Percentiles rank a stretch among this genome's conserved stretches.
phyloP scores from a whole-genome alignment of 2,888 invertebrate genomes.

The Pammene aurita region DNA sequence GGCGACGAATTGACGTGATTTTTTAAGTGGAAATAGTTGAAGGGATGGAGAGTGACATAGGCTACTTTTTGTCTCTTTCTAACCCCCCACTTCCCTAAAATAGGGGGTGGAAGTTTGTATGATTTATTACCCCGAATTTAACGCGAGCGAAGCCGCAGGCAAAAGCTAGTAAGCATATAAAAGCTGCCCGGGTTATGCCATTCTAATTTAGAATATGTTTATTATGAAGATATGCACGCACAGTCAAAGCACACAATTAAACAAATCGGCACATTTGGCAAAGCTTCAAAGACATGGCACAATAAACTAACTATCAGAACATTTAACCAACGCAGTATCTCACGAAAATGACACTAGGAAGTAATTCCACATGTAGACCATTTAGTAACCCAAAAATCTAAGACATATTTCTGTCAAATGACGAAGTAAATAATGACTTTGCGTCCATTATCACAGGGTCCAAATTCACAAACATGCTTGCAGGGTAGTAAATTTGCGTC shows the following conservation, averaged over 20 bases:
- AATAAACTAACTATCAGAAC: neutral
- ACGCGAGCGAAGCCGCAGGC: too few relatives aligned
- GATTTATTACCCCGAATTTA: too few relatives aligned
- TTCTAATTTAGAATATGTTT: too few relatives aligned
- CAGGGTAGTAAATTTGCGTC: neutral
- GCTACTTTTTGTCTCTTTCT: too few relatives aligned
- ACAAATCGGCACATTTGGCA: neutral
- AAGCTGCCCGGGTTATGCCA: too few relatives aligned
- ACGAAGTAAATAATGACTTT: slow-evolving; percentile 3
- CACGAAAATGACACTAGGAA: slow-evolving; percentile 9
- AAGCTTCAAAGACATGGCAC: neutral
- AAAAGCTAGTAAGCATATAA: too few relatives aligned
- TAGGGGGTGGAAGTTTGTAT: too few relatives aligned
- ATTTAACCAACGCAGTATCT: neutral
- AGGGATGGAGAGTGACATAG: too few relatives aligned
- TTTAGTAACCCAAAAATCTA: slow-evolving; percentile 3
- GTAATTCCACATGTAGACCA: slow-evolving; percentile 3
- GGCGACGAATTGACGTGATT: too few relatives aligned
- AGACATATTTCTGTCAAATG: neutral
- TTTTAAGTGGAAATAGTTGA: too few relatives aligned
- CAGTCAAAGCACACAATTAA: neutral
- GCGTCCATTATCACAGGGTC: neutral
- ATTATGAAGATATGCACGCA: neutral
- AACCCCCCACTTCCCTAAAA: too few relatives aligned
- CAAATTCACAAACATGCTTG: neutral